Evolutionary conservation across 2,113 vertebrate genomes (phyloP), one percentile per base, ranked within the genome.

Genomic region (Ammodytes dubius): DNA sequence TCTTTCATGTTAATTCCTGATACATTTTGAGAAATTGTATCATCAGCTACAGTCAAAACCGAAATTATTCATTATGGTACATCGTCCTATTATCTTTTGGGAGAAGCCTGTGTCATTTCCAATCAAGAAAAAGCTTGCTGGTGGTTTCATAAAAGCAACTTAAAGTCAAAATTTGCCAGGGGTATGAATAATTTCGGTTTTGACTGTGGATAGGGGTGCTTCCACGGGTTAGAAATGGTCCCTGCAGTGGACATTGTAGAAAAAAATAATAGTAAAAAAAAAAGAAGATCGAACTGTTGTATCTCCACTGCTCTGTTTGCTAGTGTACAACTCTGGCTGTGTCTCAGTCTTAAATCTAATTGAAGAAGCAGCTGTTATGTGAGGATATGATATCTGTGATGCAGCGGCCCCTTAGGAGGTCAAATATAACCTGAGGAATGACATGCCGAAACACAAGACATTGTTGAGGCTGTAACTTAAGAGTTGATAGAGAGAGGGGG

Each of bases 401-500:
- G n/a, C 80, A 89, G 78, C 81, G n/a, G n/a, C n/a, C n/a, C n/a
- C n/a, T n/a, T n/a, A n/a, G 54, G 54, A 54, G 80, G 70, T 81
- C 74, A 85, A 88, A 90, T 89, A 90, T 89, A 88, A 87, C 85
- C 72, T 13, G 61, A 72, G 77, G 47, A 68, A 65, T 12, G 37
- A 8, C 27, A 59, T 15, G 40, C 68, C 84, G n/a, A 80, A 63
- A 82, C 57, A 64, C 40, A 46, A 73, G 77, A 85, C 71, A 80
- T 83, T 80, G 72, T 87, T 73, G 49, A 84, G 57, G 59, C 54
- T 13, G 66, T n/a, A n/a, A n/a, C n/a, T 42, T 17, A 9, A 75
- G 73, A 42, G 19, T 35, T 52, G n/a, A n/a, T n/a, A n/a, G n/a
- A n/a, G n/a, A n/a, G n/a, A n/a, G n/a, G n/a, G n/a, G n/a, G n/a